Conservation (phyloP, 2,113 vertebrate genomes). For the Nycticebus coucang region DNA sequence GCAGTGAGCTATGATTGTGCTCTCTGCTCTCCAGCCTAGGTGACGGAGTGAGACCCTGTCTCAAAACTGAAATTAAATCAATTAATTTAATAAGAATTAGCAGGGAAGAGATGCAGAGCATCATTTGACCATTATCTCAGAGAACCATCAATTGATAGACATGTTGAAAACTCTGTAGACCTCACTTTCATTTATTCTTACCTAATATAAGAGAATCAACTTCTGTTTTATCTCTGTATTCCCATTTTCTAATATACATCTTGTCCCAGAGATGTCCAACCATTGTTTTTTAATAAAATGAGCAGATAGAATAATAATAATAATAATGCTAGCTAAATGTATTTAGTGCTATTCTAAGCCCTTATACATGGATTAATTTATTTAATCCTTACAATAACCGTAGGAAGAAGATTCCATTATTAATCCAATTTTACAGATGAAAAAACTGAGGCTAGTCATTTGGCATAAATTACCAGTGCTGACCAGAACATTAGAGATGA, state of each 20-base stretch:
- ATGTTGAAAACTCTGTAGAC: not conserved
- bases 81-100: too few relatives aligned
- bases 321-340: not conserved
- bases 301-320: not conserved
- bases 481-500: not conserved
- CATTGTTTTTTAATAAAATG: conserved; percentile 5
- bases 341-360: conserved; percentile 54
- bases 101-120: not conserved
- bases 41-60: too few relatives aligned
- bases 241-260: not conserved
- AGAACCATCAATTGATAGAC: not conserved
- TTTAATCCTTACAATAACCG: not conserved
- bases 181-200: conserved; percentile 5
- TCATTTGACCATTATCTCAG: not conserved
- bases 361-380: not conserved
- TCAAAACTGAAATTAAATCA: too few relatives aligned
- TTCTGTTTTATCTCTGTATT: not conserved
- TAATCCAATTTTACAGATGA: conserved; percentile 36
- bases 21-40: too few relatives aligned
- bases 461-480: not conserved
- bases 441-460: conserved; percentile 22
- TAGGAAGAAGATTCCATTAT: not conserved
- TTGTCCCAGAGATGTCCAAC: not conserved
- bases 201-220: not conserved
- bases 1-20: too few relatives aligned